These are phyloP conservation scores for Cyphotilapia sp. DNA, from an alignment of 2,113 vertebrate genomes.

Conservation along the genomic window DNA sequence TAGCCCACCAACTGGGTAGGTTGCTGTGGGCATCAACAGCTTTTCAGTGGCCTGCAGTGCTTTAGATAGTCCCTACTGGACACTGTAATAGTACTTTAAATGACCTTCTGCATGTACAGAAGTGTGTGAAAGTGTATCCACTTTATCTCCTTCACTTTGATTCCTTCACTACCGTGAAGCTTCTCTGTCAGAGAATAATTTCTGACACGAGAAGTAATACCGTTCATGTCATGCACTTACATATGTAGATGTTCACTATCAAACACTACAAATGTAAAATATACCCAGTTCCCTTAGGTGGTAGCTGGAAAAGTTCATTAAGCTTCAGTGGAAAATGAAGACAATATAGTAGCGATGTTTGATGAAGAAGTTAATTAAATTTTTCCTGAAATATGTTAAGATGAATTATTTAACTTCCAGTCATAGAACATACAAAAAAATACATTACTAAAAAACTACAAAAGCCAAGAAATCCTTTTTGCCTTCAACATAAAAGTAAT, in stretches of 20 bases:
- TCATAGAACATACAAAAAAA: accelerated
- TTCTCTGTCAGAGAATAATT: background rate
- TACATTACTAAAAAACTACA: accelerated
- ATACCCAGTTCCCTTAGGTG: background rate
- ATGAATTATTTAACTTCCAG: background rate
- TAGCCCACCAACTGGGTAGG: conserved; percentile 21
- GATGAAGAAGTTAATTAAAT: background rate
- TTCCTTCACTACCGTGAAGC: background rate
- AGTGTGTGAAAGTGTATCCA: background rate
- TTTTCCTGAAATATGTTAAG: background rate
- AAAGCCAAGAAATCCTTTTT: background rate
- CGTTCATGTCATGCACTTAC: background rate
- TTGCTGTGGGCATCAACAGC: conserved; percentile 34
- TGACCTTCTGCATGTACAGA: background rate
- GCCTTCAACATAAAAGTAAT: background rate
- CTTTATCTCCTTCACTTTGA: background rate
- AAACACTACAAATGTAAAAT: background rate
- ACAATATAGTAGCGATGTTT: background rate
- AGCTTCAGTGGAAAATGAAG: background rate
- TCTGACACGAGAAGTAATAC: background rate
- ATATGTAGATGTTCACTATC: background rate
- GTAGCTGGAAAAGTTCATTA: background rate
- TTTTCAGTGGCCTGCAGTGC: conserved; percentile 21
- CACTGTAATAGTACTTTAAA: conserved; percentile 33
- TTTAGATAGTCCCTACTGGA: conserved; percentile 18